Evolutionary conservation across 1,140 invertebrate genomes (phyloP).

Genomic region (Arion vulgaris): DNA sequence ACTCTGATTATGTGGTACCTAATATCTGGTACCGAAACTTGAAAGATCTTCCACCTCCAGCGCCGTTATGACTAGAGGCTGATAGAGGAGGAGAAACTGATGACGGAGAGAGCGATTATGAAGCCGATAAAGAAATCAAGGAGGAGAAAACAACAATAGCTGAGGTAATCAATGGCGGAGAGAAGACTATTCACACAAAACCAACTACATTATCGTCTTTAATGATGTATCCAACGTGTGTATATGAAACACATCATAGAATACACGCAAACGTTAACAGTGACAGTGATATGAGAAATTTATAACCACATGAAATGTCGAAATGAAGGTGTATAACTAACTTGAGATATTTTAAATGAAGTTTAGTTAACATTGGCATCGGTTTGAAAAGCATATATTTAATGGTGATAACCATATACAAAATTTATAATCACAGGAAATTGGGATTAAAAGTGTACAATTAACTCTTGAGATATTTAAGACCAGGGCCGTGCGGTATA

Average conservation of each 20-base stretch:
- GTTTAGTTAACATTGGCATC: too few relatives aligned
- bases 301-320: background rate
- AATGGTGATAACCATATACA: too few relatives aligned
- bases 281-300: background rate
- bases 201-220: background rate
- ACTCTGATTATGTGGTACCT: conserved; percentile 26
- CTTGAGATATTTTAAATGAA: too few relatives aligned
- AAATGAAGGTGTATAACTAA: too few relatives aligned
- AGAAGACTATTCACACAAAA: background rate
- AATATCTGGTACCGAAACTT: conserved; percentile 22
- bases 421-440: too few relatives aligned
- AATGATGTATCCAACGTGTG: conserved; percentile 23
- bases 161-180: background rate
- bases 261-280: background rate
- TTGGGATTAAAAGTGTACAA: too few relatives aligned
- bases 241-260: conserved; percentile 34
- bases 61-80: conserved; percentile 27
- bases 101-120: background rate
- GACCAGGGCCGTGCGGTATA: too few relatives aligned
- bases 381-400: too few relatives aligned
- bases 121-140: background rate
- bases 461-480: too few relatives aligned
- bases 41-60: conserved; percentile 18
- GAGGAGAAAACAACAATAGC: conserved; percentile 5
- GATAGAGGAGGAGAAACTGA: background rate